phyloP scores from a whole-genome alignment of 2,888 invertebrate species.

The Drosophila suboccidentalis region DNA sequence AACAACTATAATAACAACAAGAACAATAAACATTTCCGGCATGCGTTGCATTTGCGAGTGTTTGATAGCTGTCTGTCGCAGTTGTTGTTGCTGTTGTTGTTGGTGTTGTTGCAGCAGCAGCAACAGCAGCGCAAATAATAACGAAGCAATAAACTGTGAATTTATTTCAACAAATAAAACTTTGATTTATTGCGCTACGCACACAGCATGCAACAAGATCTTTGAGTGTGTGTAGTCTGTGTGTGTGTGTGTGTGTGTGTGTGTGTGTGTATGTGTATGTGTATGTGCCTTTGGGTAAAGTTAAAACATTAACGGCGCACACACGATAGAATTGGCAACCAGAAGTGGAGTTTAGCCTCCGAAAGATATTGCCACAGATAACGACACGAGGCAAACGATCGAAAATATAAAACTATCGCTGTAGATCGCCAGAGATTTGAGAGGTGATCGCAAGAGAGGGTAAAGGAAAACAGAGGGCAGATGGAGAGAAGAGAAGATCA shows the following conservation, averaged over 20 bases:
- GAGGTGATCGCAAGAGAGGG: neutral
- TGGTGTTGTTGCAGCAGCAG: conserved; percentile 18
- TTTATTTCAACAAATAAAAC: conserved; percentile 85
- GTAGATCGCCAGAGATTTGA: conserved; percentile 20
- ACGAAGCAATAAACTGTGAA: conserved; percentile 84
- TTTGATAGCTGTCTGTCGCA: conserved; percentile 72
- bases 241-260: conserved; percentile 15
- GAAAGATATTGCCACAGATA: conserved; percentile 57
- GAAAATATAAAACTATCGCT: conserved; percentile 35
- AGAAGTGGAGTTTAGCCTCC: conserved; percentile 48
- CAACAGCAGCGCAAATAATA: conserved; percentile 71
- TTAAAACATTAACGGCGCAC: conserved; percentile 59
- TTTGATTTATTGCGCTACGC: conserved; percentile 84
- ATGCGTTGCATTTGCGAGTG: conserved; percentile 55
- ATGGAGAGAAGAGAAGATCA: neutral
- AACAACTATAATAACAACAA: conserved; percentile 27
- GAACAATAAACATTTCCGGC: conserved; percentile 71
- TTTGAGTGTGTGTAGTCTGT: neutral
- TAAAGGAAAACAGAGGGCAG: no score
- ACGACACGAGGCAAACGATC: conserved; percentile 47
- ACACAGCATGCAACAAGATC: conserved; percentile 80
- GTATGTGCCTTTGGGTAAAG: conserved; percentile 30
- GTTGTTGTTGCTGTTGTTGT: conserved; percentile 23
- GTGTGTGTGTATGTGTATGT: conserved; percentile 18
- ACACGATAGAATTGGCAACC: conserved; percentile 54